phyloP scores from a whole-genome alignment of 2,797 vertebrate genomes.

The Pogoniulus pusillus region DNA sequence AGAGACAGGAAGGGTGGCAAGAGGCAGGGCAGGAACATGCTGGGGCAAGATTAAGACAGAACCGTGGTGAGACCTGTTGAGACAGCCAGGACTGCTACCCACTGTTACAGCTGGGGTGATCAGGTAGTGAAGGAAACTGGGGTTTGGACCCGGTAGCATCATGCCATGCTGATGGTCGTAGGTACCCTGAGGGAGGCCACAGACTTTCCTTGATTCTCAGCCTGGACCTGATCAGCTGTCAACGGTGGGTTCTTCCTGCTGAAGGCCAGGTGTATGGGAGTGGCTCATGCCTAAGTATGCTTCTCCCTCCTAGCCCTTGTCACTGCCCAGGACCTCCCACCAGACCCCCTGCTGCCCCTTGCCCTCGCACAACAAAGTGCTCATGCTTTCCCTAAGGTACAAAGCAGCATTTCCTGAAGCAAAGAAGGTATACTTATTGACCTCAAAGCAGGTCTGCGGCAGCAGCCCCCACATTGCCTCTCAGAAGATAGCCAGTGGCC shows the following conservation, averaged over 20 bases:
- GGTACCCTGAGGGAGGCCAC: not conserved
- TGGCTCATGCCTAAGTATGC: not conserved
- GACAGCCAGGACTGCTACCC: not conserved
- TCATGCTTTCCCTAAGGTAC: not conserved
- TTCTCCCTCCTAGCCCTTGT: not conserved
- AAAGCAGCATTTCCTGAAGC: not conserved
- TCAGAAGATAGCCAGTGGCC: not conserved
- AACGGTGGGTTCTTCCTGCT: fast-evolving
- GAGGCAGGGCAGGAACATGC: not conserved
- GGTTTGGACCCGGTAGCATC: not conserved
- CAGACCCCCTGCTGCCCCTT: not conserved
- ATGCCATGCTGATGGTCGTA: not conserved
- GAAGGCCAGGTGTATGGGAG: not conserved
- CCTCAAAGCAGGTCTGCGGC: not conserved
- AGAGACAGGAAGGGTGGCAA: not conserved
- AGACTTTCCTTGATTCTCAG: not conserved
- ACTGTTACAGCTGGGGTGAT: not conserved
- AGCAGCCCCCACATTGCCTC: not conserved
- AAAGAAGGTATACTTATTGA: not conserved
- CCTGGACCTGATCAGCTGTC: not conserved
- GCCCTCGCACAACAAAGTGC: not conserved
- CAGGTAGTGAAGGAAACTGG: fast-evolving
- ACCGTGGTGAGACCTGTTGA: fast-evolving
- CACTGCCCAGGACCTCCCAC: not conserved
- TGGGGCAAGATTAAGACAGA: not conserved